Percentiles rank a stretch among this genome's conserved stretches.
Evolutionary conservation across 2,888 invertebrate genomes (phyloP).

Genomic region (Torymus texanus): DNA sequence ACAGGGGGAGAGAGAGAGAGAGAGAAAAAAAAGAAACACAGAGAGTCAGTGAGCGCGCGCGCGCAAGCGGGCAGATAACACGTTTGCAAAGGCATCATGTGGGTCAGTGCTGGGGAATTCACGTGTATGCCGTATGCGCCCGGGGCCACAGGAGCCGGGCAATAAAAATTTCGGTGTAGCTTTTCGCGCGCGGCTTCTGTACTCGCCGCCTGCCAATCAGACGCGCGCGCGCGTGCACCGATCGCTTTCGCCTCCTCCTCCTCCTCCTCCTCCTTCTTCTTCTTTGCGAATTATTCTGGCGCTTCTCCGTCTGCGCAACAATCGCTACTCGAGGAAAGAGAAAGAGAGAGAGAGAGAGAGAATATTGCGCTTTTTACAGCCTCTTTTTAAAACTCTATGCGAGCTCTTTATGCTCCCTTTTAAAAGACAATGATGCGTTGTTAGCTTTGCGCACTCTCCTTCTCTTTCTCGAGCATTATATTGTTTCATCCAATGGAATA

Average conservation of each 20-base stretch:
- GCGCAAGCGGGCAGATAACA: background rate
- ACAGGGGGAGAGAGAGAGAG: background rate
- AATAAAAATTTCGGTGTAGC: constrained; percentile 48
- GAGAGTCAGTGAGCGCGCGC: background rate
- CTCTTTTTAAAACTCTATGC: constrained; percentile 44
- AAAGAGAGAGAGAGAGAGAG: constrained; percentile 27
- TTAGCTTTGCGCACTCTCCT: constrained; percentile 24
- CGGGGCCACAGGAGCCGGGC: constrained; percentile 1
- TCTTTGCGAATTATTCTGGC: constrained; percentile 34
- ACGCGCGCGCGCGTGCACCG: background rate
- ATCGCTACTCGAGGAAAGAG: background rate
- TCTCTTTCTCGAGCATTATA: background rate
- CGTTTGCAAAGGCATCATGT: constrained; percentile 27
- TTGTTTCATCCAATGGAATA: constrained; percentile 8
- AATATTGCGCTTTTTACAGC: constrained; percentile 47
- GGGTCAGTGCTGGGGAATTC: constrained; percentile 25
- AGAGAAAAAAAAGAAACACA: background rate
- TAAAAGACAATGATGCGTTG: constrained; percentile 39
- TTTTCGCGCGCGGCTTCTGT: constrained; percentile 59
- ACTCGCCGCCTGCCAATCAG: constrained; percentile 60
- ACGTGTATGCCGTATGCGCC: background rate
- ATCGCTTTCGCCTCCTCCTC: constrained; percentile 49
- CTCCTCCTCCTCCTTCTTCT: background rate
- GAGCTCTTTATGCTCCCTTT: constrained; percentile 31
- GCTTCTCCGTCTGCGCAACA: constrained; percentile 9